Evolutionary conservation across 2,888 invertebrate genomes (phyloP), one percentile per base, ranked within the genome.

Genomic region (Slavum lentiscoides): DNA sequence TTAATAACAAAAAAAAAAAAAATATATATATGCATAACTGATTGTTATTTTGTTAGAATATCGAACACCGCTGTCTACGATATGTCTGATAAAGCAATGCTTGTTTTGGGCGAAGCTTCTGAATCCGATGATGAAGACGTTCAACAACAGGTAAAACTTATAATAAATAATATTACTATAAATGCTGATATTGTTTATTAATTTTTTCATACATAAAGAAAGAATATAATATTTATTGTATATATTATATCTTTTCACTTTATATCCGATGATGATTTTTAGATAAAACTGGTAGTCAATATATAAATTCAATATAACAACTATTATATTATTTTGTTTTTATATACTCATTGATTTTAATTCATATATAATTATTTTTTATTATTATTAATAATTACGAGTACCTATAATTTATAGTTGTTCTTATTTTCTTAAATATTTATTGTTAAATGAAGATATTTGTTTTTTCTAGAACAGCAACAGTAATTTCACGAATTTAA

Each of bases 31-130:
- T 4, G 13, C 55, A 55, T 6, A 55, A 55, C 55, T 55, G 49
- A 49, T 49, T 13, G 11, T 55, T 9, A 6, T 55, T 19, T 55
- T 19, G 17, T 55, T 7, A 61, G 15, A 23, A 61, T 61, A 61
- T 61, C 23, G 3, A 61, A 23, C 21, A 61, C 1, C 5, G 11
- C 23, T 61, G 23, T 23, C 61, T 61, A 9, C 62, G 53, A n/a
- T 21, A 80, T 80, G 77, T 80, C 77, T 0, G 70, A 70, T 53
- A 70, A 55, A 70, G 77, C 70, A 13, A 80, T 80, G 77, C 77
- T 80, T 13, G 77, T 80, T 39, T 37, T 80, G 4, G 77, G 77
- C 0, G 77, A 80, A 70, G 77, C 77, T 23, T 17, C 77, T 0
- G 77, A 80, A 55, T 80, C 77, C 3, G 77, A 80, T 11, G 77